These are phyloP conservation scores for Sardina pilchardus DNA, from an alignment of 2,113 vertebrate species.

Conservation along the genomic window DNA sequence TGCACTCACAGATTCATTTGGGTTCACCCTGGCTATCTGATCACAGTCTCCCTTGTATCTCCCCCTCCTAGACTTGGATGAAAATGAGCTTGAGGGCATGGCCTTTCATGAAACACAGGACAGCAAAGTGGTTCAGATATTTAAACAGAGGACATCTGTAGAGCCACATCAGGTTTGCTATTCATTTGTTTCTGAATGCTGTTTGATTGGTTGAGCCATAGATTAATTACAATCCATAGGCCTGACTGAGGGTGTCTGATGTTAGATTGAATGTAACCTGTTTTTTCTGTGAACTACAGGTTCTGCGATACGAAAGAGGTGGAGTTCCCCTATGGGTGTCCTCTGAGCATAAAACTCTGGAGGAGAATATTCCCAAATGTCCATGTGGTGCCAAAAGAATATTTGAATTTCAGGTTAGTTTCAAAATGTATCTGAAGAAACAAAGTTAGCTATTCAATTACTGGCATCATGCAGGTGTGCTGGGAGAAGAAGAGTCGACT, in stretches of 20 bases:
- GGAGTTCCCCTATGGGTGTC: constrained; percentile 88
- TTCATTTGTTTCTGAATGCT: background rate
- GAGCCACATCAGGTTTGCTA: constrained; percentile 87
- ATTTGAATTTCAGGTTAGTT: constrained; percentile 93
- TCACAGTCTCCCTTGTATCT: background rate
- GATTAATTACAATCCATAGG: background rate
- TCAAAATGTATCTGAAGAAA: background rate
- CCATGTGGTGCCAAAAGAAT: constrained; percentile 83
- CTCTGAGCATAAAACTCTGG: constrained; percentile 77
- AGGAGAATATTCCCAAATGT: constrained; percentile 84
- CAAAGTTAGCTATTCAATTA: too few species aligned
- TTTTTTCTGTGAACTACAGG: constrained; percentile 62
- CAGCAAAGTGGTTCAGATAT: constrained; percentile 80
- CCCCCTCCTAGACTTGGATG: constrained; percentile 64
- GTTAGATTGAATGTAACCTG: background rate
- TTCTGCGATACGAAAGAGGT: constrained; percentile 87
- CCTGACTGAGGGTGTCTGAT: background rate
- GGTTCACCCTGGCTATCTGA: background rate
- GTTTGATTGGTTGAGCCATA: background rate
- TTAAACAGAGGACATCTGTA: constrained; percentile 78
- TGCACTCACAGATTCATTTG: too few species aligned
- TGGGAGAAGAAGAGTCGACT: background rate
- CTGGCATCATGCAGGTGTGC: background rate
- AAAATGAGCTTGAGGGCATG: constrained; percentile 82
- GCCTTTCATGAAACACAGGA: constrained; percentile 88